Evolutionary conservation across 1,140 invertebrate species (phyloP), one percentile per base, ranked within the genome.

Genomic region (Bacillus rossius): DNA sequence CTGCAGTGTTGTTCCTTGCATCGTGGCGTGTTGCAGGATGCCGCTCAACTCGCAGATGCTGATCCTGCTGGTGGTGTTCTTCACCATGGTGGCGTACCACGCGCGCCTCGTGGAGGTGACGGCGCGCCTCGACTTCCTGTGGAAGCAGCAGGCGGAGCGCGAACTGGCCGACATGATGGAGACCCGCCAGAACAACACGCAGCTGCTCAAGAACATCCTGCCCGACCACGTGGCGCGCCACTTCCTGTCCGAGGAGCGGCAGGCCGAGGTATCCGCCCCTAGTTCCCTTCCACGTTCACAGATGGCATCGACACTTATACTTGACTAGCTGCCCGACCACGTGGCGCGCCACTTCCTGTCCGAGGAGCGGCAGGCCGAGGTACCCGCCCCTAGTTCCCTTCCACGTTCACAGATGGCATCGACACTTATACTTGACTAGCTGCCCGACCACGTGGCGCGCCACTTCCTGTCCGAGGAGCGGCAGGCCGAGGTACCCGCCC

Each of bases 171-270:
- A 96, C 67, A 96, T 97, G 89, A 84, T 87, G 59, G 91, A 93
- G 65, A 90, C 90, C 3, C 79, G 89, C 43, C 83, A 88, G 59
- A 92, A 92, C 63, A 95, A 95, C 67, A 82, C 87, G 61, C 89
- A 93, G 65, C 76, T 94, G 0, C 72, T 93, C 41, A 89, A 93
- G 67, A 98, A 99, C 69, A 98, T 99, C 67, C 76, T 99, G 17
- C 97, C 97, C 0, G 91, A 94, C 73, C 95, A 98, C 72, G 96
- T 99, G 8, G 95, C 96, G 1, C 82, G 85, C 61, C 94, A 97
- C 71, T 98, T 98, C 76, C 81, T 99, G 26, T 77, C 84, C n/a
- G 77, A 85, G 73, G 80, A 90, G 72, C 67, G 83, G 84, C 68
- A 75, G 84, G 81, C 84, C 17, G 88, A 92, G 73, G 86, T 89